Evolutionary conservation across 2,888 invertebrate species (phyloP).

Genomic region (Branchellion lobata): DNA sequence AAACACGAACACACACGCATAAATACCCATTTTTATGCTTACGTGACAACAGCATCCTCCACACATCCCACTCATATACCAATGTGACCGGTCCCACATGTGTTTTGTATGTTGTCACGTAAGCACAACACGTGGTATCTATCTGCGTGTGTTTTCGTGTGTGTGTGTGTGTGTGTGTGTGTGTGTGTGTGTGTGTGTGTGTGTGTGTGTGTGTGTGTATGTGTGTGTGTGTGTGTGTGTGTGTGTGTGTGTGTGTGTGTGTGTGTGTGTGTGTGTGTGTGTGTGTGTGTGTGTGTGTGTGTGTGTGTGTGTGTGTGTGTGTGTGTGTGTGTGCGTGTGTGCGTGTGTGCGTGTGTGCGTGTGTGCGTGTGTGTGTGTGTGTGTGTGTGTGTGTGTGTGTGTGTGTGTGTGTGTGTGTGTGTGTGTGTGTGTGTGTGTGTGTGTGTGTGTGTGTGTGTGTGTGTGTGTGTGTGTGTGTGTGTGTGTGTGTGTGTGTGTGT

Average conservation of each 20-base stretch:
- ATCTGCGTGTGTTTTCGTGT: not conserved
- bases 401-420: slow-evolving; percentile 19
- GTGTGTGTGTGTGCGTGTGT: slow-evolving; percentile 35
- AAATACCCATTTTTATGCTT: no score
- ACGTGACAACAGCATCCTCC: no score
- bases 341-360: slow-evolving; percentile 26
- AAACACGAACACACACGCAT: no score
- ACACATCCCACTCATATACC: no score
- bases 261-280: slow-evolving; percentile 24
- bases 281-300: slow-evolving; percentile 22
- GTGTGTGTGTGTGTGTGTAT: slow-evolving; percentile 20
- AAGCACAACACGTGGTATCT: no score
- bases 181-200: slow-evolving; percentile 16
- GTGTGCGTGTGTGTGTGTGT: slow-evolving; percentile 20
- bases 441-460: slow-evolving; percentile 2
- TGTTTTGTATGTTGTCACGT: no score
- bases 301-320: slow-evolving; percentile 31
- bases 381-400: slow-evolving; percentile 13
- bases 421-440: slow-evolving; percentile 8
- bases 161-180: slow-evolving; percentile 24
- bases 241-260: slow-evolving; percentile 27
- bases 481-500: slow-evolving; percentile 6
- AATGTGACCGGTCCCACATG: no score
- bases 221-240: slow-evolving; percentile 10
- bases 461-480: slow-evolving; percentile 4